phyloP scores from a whole-genome alignment of 2,113 vertebrate species.

The Pygoscelis antarcticus region DNA sequence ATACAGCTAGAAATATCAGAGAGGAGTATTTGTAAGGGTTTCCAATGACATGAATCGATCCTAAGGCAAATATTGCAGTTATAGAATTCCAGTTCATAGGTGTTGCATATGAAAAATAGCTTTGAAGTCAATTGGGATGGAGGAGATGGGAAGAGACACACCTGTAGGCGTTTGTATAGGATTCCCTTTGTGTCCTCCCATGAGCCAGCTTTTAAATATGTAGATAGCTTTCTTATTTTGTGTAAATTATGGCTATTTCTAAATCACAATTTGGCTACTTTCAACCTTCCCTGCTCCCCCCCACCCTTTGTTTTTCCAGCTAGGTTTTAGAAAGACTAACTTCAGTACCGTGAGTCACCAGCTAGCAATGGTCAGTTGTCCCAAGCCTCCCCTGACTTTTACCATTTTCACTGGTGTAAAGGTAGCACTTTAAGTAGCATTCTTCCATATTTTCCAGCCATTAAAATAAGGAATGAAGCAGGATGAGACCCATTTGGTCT shows the following conservation, averaged over 20 bases:
- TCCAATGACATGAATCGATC: not conserved
- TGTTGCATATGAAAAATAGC: not conserved
- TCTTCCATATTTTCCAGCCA: not conserved
- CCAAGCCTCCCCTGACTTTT: not conserved
- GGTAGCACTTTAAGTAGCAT: not conserved
- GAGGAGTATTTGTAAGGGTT: not conserved
- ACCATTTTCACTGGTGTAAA: not conserved
- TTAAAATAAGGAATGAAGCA: not conserved
- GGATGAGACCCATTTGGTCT: not conserved
- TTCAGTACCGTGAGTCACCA: not conserved
- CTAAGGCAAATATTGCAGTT: not conserved
- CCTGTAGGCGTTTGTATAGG: rapidly evolving
- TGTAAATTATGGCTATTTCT: not conserved
- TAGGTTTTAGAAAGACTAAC: not conserved
- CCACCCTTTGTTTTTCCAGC: rapidly evolving
- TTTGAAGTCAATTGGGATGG: not conserved
- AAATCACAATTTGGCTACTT: not conserved
- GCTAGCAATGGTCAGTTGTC: not conserved
- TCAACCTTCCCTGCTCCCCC: rapidly evolving
- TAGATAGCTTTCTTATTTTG: not conserved
- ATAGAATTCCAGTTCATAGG: not conserved
- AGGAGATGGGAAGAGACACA: not conserved
- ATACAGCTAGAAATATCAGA: not conserved
- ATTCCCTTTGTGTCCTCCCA: not conserved
- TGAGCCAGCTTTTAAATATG: not conserved